Percentiles rank a stretch among this genome's conserved stretches.
phyloP scores from a whole-genome alignment of 2,113 vertebrate species.

The Mormyrus iriodes region DNA sequence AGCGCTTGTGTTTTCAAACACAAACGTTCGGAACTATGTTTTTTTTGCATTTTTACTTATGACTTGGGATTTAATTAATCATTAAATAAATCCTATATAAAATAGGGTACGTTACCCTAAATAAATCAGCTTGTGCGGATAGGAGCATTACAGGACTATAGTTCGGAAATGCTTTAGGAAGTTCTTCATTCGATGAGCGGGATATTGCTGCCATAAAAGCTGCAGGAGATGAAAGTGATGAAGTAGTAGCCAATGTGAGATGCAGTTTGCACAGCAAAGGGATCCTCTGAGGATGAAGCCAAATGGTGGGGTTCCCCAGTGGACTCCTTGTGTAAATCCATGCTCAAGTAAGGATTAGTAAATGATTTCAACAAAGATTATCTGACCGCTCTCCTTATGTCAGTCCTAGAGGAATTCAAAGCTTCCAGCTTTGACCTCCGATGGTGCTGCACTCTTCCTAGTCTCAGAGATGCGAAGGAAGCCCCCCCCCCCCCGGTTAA shows the following conservation, averaged over 20 bases:
- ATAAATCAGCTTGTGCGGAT: constrained; percentile 8
- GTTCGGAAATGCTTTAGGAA: constrained; percentile 51
- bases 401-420: constrained; percentile 61
- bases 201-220: constrained; percentile 32
- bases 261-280: constrained; percentile 11
- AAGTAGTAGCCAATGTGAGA: constrained; percentile 36
- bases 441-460: constrained; percentile 54
- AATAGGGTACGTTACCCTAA: constrained; percentile 38
- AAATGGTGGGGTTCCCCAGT: constrained; percentile 41
- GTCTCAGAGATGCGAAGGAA: constrained; percentile 48
- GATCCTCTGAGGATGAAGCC: constrained; percentile 15
- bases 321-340: constrained; percentile 45
- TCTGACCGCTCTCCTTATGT: constrained; percentile 61
- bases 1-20: background rate
- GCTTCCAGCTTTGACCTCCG: constrained; percentile 54
- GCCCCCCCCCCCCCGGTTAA: constrained; percentile 43
- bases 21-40: background rate
- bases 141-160: constrained; percentile 51
- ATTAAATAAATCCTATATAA: constrained; percentile 40
- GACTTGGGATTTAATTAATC: constrained; percentile 30
- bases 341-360: constrained; percentile 60
- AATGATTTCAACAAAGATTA: constrained; percentile 68
- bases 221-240: constrained; percentile 55
- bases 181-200: constrained; percentile 58
- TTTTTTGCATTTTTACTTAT: background rate